Evolutionary conservation across 2,113 vertebrate species (phyloP).

Genomic region (Burhinus bistriatus): DNA sequence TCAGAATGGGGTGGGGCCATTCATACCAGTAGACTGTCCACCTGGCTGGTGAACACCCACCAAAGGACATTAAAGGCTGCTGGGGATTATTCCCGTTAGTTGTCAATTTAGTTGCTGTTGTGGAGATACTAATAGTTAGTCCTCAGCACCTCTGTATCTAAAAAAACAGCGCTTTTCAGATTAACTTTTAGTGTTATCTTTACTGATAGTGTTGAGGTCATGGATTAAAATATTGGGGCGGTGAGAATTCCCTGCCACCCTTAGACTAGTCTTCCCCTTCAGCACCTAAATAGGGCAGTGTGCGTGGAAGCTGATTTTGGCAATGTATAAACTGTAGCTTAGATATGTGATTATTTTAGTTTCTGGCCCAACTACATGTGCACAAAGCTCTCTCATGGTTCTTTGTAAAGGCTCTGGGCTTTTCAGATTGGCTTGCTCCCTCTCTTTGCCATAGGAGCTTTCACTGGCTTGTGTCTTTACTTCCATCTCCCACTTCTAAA

Average conservation of each 20-base stretch:
- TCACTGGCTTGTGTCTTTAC: background rate
- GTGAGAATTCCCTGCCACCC: background rate
- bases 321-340: background rate
- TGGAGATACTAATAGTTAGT: background rate
- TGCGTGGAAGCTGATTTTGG: background rate
- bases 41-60: background rate
- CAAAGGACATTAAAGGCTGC: background rate
- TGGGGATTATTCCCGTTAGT: background rate
- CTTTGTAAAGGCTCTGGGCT: background rate
- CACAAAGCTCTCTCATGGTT: rapidly evolving
- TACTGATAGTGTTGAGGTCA: background rate
- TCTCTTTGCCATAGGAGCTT: background rate
- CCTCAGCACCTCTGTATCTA: background rate
- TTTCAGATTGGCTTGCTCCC: background rate
- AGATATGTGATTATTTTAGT: background rate
- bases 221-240: background rate
- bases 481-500: background rate
- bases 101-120: background rate
- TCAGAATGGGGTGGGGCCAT: background rate
- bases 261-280: background rate
- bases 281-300: background rate
- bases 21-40: background rate
- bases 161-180: background rate
- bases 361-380: background rate
- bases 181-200: background rate